Evolutionary conservation across 2,113 vertebrate genomes (phyloP), one percentile per base, ranked within the genome.

Genomic region (Mesitornis unicolor): DNA sequence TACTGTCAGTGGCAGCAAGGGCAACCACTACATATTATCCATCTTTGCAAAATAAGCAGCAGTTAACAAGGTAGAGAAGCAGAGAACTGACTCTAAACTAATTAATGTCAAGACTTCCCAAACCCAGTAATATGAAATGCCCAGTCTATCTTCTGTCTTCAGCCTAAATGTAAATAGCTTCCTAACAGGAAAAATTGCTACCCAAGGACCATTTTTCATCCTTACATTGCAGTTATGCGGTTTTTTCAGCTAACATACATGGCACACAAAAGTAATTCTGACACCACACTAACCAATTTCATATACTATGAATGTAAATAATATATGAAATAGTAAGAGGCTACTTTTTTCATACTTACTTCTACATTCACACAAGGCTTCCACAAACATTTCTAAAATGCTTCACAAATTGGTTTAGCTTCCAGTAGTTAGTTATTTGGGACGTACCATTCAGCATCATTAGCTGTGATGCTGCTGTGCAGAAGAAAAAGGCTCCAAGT

Each of bases 101-200:
- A 69, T 12, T 51, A 4, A 40, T 3, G 7, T 35, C 7, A 77
- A 50, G 38, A 11, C 16, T 59, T 50, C 11, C 54, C 5, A 3
- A n/a, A 42, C 4, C 5, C 0, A 0, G 7, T 25, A 31, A 63
- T 6, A 42, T 5, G 7, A 74, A 86, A 90, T 33, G 16, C 13
- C 45, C 81, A 31, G 26, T 13, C 12, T 17, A 20, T 36, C 22
- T 47, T 29, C 1, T 0, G 22, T 63, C 20, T 86, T 29, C 33
- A 31, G 22, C 16, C 17, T 35, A 70, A 57, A 74, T 2, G 13
- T 13, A 64, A 94, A 53, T 3, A 78, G 1, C 35, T 86, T 65
- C 45, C 50, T 81, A 51, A 90, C 69, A 70, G 29, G 22, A 20
- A 63, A 59, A 61, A 43, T 1, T 40, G 16, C 5, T 48, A 45